Evolutionary conservation across 2,888 invertebrate genomes (phyloP), one percentile per base, ranked within the genome.

Genomic region (Suillia variegata): DNA sequence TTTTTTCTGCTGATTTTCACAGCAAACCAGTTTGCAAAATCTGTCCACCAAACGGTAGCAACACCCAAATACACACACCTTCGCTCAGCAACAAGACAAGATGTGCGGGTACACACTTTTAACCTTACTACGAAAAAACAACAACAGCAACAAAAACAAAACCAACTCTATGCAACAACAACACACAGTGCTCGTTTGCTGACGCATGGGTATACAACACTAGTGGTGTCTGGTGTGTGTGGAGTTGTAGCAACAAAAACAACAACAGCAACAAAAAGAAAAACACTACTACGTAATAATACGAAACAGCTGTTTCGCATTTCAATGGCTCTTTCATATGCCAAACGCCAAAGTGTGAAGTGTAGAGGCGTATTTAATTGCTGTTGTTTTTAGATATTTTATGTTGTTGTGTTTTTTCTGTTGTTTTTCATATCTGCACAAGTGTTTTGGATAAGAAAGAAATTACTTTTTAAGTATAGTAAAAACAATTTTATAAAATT

Each of bases 241-340:
- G 20, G 17, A 33, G 33, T 38, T 10, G 45, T 12, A 31, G 33
- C n/a, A 47, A 51, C 42, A 55, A 26, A 47, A 62, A 50, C 33
- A 56, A 62, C 34, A 61, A 13, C 49, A 56, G 58, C 22, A 54
- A 45, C 12, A 13, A 45, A 18, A 52, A n/a, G n/a, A n/a, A 55
- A 52, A 60, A 55, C 58, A 60, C 26, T n/a, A n/a, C n/a, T 38
- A 38, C 38, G 10, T n/a, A 38, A 38, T 38, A 38, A 38, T 38
- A n/a, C 38, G 26, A 59, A 55, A 61, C 57, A 53, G 22, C 55
- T 53, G 53, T 53, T 53, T 33, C 31, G 20, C 13, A 12, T 52
- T 52, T 52, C 52, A 52, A 33, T 52, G 33, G 33, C 26, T 26
- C 10, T 26, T 10, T 5, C 10, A 10, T 26, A 26, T 26, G 26